phyloP scores from a whole-genome alignment of 2,888 invertebrate species.

The Cepaea hortensis region DNA sequence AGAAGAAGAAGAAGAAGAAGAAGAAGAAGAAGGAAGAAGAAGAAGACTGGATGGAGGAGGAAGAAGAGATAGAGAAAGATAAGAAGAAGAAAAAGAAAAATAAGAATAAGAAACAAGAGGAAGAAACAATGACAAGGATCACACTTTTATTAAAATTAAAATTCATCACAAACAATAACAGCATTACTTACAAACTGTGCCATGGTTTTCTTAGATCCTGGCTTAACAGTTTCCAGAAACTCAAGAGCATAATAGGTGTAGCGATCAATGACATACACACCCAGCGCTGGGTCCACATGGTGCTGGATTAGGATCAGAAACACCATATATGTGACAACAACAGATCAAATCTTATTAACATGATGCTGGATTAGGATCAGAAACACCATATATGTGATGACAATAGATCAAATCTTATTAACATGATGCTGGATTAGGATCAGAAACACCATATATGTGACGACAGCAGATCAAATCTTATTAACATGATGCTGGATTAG shows the following conservation, averaged over 20 bases:
- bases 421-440: constrained; percentile 89
- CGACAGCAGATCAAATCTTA: neutral
- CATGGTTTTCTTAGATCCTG: constrained; percentile 78
- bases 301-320: constrained; percentile 82
- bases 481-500: constrained; percentile 89
- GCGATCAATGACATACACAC: constrained; percentile 98
- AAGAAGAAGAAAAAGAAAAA: no score
- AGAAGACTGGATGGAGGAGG: no score
- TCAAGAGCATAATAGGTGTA: constrained; percentile 98
- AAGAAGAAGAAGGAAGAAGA: no score
- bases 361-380: constrained; percentile 82
- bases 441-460: neutral
- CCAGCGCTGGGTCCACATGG: constrained; percentile 98
- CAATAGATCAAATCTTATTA: neutral
- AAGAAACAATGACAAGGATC: neutral
- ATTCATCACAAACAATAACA: neutral
- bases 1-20: neutral
- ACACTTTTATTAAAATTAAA: neutral
- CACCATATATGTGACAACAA: neutral
- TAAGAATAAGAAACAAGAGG: no score
- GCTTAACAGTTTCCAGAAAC: constrained; percentile 93
- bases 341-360: neutral
- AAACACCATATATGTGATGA: neutral
- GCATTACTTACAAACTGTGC: constrained; percentile 90
- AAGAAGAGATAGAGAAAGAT: no score